Base-by-base conservation (phyloP, 2,113 vertebrate genomes). In the Spermophilus dauricus region DNA sequence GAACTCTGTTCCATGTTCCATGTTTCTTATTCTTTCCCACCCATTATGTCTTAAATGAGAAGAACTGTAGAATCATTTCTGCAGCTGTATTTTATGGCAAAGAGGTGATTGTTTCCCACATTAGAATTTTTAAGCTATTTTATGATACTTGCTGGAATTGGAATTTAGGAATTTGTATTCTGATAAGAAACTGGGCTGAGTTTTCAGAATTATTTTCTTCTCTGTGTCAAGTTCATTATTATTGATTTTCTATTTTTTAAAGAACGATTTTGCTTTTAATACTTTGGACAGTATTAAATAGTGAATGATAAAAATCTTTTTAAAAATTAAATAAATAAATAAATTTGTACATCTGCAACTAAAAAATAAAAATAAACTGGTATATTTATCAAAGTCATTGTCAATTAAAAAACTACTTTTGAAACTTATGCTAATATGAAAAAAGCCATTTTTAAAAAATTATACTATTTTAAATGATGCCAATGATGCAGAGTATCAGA, bases 371-470 rank as follows among this genome's bases (percentile, higher is more conserved):
- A 6, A 37, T 80, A 72, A 30, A 72, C 5, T 16, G 45, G 30
- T 72, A 61, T 78, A 84, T 70, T 94, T 81, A 63, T 28, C 42
- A 80, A 96, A 93, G 67, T 92, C 30, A 89, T 58, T 81, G 37
- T 90, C 26, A 45, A 76, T 81, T 3, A 83, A 73, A 73, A 73
- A 96, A 86, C 26, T 91, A 87, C 14, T 87, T 96, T 88, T 14
- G 91, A 85, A 88, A 42, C 92, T 39, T 97, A 78, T 45, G n/a
- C 26, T 91, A 86, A 61, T n/a, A 90, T 91, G 13, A 97, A 83
- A 96, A 85, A 90, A 92, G 61, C 8, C 61, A 63, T 61, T 26
- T 28, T 63, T 28, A 5, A 61, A 90, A 89, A 78, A 13, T 97
- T 42, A 63, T 9, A 72, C n/a, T 82, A 84, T 92, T 91, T 95